Evolutionary conservation across 2,113 vertebrate genomes (phyloP).

Genomic region (Stigmatopora nigra): DNA sequence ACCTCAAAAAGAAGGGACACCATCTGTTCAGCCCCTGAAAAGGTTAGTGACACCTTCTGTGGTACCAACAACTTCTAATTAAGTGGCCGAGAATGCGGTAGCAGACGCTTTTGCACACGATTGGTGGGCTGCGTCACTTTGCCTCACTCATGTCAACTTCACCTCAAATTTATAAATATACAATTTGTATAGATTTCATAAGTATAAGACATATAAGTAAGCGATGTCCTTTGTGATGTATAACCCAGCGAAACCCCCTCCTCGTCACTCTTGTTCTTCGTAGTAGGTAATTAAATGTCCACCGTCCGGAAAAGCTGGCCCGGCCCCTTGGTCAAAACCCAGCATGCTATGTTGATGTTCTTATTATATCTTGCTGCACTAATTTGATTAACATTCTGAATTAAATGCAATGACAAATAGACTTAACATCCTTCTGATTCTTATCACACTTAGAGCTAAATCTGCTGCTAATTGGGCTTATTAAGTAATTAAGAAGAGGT

Average conservation of each 20-base stretch:
- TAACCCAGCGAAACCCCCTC: neutral
- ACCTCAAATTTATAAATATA: conserved; percentile 51
- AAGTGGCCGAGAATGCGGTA: conserved; percentile 90
- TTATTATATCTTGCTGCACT: conserved; percentile 47
- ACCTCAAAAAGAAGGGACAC: conserved; percentile 93
- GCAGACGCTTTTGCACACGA: conserved; percentile 77
- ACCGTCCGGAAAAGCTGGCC: conserved; percentile 33
- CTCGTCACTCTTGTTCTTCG: conserved; percentile 18
- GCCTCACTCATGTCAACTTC: conserved; percentile 74
- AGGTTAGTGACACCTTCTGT: conserved; percentile 98
- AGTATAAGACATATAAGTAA: conserved; percentile 5
- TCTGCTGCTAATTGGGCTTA: conserved; percentile 69
- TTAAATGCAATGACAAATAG: conserved; percentile 64
- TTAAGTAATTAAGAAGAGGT: conserved; percentile 74
- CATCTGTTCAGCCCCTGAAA: conserved; percentile 95
- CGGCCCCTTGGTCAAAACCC: conserved; percentile 58
- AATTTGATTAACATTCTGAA: conserved; percentile 66
- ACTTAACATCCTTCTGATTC: conserved; percentile 63
- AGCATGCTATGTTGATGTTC: conserved; percentile 33
- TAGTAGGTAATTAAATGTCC: conserved; percentile 51
- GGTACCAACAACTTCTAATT: conserved; percentile 98
- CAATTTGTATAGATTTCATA: conserved; percentile 1
- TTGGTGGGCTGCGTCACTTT: conserved; percentile 74
- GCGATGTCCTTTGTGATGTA: conserved; percentile 20
- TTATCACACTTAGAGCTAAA: conserved; percentile 58